Base-by-base conservation (phyloP, 1,140 invertebrate genomes). In the Aradophagus sp. region DNA sequence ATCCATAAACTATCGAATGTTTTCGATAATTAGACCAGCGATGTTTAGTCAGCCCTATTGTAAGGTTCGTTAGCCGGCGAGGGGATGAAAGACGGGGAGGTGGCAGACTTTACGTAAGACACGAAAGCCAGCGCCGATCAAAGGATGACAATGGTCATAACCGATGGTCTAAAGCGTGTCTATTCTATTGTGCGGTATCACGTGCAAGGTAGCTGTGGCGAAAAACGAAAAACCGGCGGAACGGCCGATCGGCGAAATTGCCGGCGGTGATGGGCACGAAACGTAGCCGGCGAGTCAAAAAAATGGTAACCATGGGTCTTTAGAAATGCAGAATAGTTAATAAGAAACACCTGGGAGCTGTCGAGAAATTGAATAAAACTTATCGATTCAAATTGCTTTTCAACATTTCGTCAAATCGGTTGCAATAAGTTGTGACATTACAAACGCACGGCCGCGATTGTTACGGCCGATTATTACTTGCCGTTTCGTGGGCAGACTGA, bases 311-410 rank as follows among this genome's bases (percentile, higher is more conserved):
- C n/a, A n/a, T n/a, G n/a, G 7, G 17, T 61, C 50, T 71, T 67
- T 63, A 73, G 66, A 68, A 73, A 67, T 71, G 19, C 71, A 71
- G 50, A 63, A 17, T 38, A 61, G 63, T 55, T 73, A 73, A 68
- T 65, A 61, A 19, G 53, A 62, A 61, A 68, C 70, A 73, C 59
- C 63, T 73, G n/a, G 70, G 47, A 65, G 55, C 31, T 39, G 23
- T 1, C 29, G n/a, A 19, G 32, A 65, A 65, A 66, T 55, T 56
- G 26, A 55, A 66, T 48, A 56, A 65, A 71, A 61, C 23, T 65
- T 42, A 42, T 44, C 4, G 23, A 38, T 66, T 42, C 7, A 56
- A 62, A 72, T 50, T 56, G 55, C 62, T 72, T 72, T 72, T 72
- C 68, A 72, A 66, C 68, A 44, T 66, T 62, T 66, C 69, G 27